phyloP scores from a whole-genome alignment of 2,797 vertebrate genomes.

The Lutjanus campechanus region DNA sequence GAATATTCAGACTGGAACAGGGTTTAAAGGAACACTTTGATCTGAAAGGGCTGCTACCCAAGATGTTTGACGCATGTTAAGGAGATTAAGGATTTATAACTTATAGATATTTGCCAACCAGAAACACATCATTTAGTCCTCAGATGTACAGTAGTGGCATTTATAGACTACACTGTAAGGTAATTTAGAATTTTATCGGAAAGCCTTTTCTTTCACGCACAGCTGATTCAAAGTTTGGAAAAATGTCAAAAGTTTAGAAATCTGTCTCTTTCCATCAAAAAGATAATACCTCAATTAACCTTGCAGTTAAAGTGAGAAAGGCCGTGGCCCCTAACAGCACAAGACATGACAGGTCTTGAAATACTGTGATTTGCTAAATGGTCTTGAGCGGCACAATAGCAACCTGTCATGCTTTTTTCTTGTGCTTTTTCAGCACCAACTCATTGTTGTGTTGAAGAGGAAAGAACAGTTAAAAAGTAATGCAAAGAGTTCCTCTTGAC shows the following conservation, averaged over 20 bases:
- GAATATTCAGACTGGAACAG: conserved; percentile 45
- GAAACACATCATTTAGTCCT: conserved; percentile 3
- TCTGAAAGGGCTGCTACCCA: conserved; percentile 28
- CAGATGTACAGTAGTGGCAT: neutral
- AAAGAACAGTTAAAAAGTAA: neutral
- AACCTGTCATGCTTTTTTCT: neutral
- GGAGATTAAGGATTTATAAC: conserved; percentile 40
- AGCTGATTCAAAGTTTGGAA: neutral
- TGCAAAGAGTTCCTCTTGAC: neutral
- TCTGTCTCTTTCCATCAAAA: neutral
- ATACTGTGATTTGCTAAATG: conserved; percentile 2
- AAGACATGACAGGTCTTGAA: conserved; percentile 3
- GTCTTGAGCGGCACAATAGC: neutral
- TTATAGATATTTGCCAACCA: conserved; percentile 9
- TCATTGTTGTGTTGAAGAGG: neutral
- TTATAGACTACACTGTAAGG: neutral
- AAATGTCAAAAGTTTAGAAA: conserved; percentile 2
- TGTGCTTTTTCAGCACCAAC: no score
- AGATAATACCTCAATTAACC: conserved; percentile 12
- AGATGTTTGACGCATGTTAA: conserved; percentile 29
- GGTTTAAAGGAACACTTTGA: conserved; percentile 52
- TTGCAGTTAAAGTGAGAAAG: neutral
- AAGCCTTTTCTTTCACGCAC: neutral
- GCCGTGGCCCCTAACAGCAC: neutral
- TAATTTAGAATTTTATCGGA: neutral